Evolutionary conservation across 1,140 invertebrate genomes (phyloP).

Genomic region (Ridgeia piscesae): DNA sequence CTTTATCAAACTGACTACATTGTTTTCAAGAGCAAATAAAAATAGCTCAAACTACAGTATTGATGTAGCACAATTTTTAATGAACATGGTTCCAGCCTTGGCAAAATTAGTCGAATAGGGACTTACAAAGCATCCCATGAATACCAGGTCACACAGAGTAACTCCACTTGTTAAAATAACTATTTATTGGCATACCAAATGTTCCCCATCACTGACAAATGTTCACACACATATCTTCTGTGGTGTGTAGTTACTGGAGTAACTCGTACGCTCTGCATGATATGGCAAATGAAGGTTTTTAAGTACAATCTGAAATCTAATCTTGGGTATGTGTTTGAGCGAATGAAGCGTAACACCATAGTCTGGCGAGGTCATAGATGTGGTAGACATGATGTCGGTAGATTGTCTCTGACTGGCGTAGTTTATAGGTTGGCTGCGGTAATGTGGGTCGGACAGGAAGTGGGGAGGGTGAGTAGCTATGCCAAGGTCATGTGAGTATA

Average conservation of each 20-base stretch:
- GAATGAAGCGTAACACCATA: neutral
- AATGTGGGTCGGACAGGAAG: neutral
- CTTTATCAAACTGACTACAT: too few relatives aligned
- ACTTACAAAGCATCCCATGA: too few relatives aligned
- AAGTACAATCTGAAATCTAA: neutral
- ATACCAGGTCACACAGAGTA: too few relatives aligned
- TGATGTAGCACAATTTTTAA: too few relatives aligned
- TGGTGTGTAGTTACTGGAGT: neutral
- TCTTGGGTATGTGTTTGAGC: neutral
- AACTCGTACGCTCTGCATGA: neutral
- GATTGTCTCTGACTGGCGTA: neutral
- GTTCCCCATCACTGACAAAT: neutral
- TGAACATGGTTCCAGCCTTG: too few relatives aligned
- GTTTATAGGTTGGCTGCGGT: neutral
- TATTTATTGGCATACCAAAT: neutral
- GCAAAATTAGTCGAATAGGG: too few relatives aligned
- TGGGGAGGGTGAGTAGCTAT: neutral
- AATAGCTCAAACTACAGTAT: too few relatives aligned
- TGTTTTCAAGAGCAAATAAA: too few relatives aligned
- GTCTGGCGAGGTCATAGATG: too few relatives aligned
- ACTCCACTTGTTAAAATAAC: neutral
- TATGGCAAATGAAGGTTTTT: too few relatives aligned
- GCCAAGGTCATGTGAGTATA: too few relatives aligned
- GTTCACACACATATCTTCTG: neutral
- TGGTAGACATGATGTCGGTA: neutral